Percentiles rank a stretch among this genome's conserved stretches.
Conservation (phyloP, 2,888 invertebrate genomes). For the Pollenia amentaria region DNA sequence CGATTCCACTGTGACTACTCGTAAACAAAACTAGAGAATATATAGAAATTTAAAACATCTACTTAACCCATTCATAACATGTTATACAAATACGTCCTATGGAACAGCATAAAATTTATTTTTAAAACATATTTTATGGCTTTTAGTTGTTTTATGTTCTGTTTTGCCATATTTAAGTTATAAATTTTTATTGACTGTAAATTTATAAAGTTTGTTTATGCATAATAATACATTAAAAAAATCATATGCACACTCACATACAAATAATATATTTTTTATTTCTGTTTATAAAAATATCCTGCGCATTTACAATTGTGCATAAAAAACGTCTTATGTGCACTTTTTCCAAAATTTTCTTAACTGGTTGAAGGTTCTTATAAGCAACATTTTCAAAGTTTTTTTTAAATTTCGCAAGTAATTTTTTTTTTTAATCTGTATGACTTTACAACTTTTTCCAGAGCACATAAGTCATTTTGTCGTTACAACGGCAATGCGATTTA, state of each 20-base stretch:
- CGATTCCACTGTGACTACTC: slow-evolving; percentile 31
- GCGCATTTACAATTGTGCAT: background rate
- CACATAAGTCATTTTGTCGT: background rate
- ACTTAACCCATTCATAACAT: slow-evolving; percentile 19
- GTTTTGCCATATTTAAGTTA: slow-evolving; percentile 46
- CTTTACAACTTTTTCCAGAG: too few species aligned
- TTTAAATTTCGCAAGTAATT: too few species aligned
- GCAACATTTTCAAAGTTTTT: too few species aligned
- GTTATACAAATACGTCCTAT: background rate
- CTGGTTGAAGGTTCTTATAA: too few species aligned
- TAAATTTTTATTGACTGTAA: slow-evolving; percentile 69
- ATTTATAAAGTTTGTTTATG: slow-evolving; percentile 39
- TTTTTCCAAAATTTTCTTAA: too few species aligned
- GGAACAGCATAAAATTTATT: slow-evolving; percentile 6
- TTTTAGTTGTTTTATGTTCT: slow-evolving; percentile 43
- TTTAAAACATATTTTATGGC: slow-evolving; percentile 41
- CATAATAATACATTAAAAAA: slow-evolving; percentile 8
- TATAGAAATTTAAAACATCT: slow-evolving; percentile 32
- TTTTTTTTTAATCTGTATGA: too few species aligned
- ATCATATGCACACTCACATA: background rate
- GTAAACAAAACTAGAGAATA: slow-evolving; percentile 57
- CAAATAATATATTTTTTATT: background rate
- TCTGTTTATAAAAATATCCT: background rate
- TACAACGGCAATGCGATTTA: too few species aligned
- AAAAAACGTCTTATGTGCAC: too few species aligned